Evolutionary conservation across 2,797 vertebrate species (phyloP), one percentile per base, ranked within the genome.

Genomic region (Limosa lapponica): DNA sequence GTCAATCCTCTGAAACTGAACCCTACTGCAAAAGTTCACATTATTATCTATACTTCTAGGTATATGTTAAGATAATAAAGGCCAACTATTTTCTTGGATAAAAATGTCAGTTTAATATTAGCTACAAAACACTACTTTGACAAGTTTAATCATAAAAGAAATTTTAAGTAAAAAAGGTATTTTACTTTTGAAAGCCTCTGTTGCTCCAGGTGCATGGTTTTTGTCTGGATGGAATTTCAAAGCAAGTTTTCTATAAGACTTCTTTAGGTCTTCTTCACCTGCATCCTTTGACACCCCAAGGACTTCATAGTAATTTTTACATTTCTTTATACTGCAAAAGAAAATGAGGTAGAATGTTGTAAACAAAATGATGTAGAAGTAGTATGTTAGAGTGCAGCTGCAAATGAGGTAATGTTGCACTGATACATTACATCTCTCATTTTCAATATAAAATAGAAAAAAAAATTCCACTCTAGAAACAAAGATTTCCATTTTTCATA

Each of bases 181-280:
- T 91, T 98, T 99, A 99, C 99, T 99, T 98, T 99, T 99, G 97
- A 99, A 99, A 96, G 99, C 99, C 87, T 99, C 99, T 44, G 99
- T 99, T 87, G 99, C 99, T 98, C 99, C 99, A 5, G 99, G 99
- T 48, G 99, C 99, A 10, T 99, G 99, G 91, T 99, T 99, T 98
- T 99, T 99, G 97, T 99, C 99, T 11, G 99, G 99, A 96, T 99
- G 99, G 97, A 99, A 99, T 98, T 99, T 99, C 93, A 99, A 98
- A 11, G 99, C 99, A 89, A 99, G 98, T 96, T 99, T 99, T 96
- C 99, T 98, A 96, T 99, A 99, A 80, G 99, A 98, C 95, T 99
- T 99, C 98, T 99, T 99, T 57, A 99, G 98, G 94, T 99, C 99
- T 72, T 99, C 99, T 32, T 99, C 99, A 82, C 96, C 97, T 54